Evolutionary conservation across 2,888 invertebrate genomes (phyloP), one percentile per base, ranked within the genome.

Genomic region (Drosophila pseudotakahashii): DNA sequence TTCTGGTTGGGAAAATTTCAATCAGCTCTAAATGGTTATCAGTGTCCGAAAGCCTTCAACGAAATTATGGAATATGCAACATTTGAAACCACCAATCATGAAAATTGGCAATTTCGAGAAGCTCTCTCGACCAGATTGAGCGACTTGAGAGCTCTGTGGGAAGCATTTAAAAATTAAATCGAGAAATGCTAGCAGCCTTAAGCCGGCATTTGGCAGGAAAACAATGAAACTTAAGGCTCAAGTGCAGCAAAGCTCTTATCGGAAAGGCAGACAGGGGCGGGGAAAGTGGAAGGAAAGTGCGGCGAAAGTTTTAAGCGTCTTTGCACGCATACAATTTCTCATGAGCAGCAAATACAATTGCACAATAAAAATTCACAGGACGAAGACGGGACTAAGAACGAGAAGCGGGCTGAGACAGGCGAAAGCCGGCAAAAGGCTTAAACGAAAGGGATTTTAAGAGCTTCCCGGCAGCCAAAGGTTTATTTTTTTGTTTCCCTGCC

Each of bases 291-390:
- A 23, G 74, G 39, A 62, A 51, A 58, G 61, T 70, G 53, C 75
- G 70, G 79, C 48, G 70, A 83, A 83, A 83, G 74, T 86, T 86
- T 83, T 85, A 82, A 82, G 82, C 86, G 51, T 81, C 86, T 82
- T 86, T 82, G 77, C 77, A 77, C 83, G 83, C 83, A 83, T 79
- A 86, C 86, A 86, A 79, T 82, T 82, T 81, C 86, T 86, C 81
- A 82, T 83, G 82, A 82, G 81, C 70, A 78, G 63, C 66, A 86
- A 86, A 86, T 86, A 83, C 82, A 86, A 83, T 86, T 86, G 79
- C 82, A 86, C 86, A 86, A 86, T 81, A 79, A 83, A 66, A 76
- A 67, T 23, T 26, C 45, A 11, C 59, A 45, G 48, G 53, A 57
- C 67, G 58, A 50, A 47, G 62, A 34, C 52, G 7, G 39, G 51